Conservation (phyloP, 2,113 vertebrate genomes). For the Phycodurus eques region DNA sequence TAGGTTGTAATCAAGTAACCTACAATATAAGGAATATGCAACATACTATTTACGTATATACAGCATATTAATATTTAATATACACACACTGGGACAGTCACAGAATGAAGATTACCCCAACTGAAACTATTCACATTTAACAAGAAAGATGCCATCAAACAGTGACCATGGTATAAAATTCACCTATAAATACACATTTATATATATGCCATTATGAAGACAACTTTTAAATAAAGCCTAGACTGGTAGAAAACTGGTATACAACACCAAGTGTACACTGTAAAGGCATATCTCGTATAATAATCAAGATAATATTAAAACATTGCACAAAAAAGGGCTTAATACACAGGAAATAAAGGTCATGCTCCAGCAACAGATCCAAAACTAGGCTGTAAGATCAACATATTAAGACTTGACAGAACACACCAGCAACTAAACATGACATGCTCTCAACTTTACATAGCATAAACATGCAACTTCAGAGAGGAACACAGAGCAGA, state of each 20-base stretch:
- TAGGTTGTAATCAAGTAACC: conserved; percentile 83
- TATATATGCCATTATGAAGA: conserved; percentile 60
- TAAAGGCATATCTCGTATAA: conserved; percentile 76
- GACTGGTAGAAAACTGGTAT: conserved; percentile 80
- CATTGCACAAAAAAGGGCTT: conserved; percentile 71
- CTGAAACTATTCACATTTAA: conserved; percentile 72
- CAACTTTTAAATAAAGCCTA: conserved; percentile 79
- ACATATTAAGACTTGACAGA: conserved; percentile 62
- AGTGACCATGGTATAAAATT: conserved; percentile 94
- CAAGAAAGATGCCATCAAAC: conserved; percentile 86
- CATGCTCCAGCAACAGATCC: conserved; percentile 82
- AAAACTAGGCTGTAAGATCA: conserved; percentile 24
- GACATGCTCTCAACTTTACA: conserved; percentile 74
- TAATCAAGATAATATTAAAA: conserved; percentile 59
- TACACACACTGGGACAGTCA: conserved; percentile 80
- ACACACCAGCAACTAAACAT: conserved; percentile 50
- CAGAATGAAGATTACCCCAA: conserved; percentile 63
- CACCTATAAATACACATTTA: conserved; percentile 91
- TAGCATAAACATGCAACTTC: conserved; percentile 55
- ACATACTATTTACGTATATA: conserved; percentile 49
- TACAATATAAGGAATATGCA: conserved; percentile 84
- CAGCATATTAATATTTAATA: conserved; percentile 62
- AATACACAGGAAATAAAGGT: conserved; percentile 67
- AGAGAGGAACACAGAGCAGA: conserved; percentile 36
- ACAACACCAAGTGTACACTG: conserved; percentile 80